These are phyloP conservation scores for Sternarchorhynchus goeldii DNA, from an alignment of 2,797 vertebrate genomes.

Conservation along the genomic window DNA sequence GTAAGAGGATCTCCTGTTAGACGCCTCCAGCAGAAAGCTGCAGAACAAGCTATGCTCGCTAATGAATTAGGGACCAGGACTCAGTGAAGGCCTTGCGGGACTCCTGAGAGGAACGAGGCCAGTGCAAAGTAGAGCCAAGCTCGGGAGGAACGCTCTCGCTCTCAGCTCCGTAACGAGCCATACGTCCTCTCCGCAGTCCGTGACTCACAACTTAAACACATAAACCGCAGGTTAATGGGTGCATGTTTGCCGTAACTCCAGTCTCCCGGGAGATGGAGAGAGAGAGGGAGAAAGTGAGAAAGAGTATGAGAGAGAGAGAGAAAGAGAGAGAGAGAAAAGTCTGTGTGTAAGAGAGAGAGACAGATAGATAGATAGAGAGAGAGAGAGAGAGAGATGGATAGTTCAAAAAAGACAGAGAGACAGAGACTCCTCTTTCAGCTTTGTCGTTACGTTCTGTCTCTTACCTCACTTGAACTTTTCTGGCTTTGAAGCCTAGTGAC, in stretches of 20 bases:
- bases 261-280: background rate
- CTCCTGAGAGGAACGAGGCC: conserved; percentile 67
- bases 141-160: conserved; percentile 71
- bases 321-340: background rate
- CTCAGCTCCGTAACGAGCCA: conserved; percentile 51
- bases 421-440: background rate
- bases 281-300: background rate
- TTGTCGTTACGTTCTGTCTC: background rate
- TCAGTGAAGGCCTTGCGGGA: conserved; percentile 69
- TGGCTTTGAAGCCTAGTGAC: background rate
- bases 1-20: conserved; percentile 33
- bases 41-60: conserved; percentile 54
- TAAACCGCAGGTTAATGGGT: conserved; percentile 55
- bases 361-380: background rate
- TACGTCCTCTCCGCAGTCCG: conserved; percentile 62
- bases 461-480: background rate
- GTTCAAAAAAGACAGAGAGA: background rate
- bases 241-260: conserved; percentile 43
- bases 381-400: background rate
- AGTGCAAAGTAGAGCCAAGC: conserved; percentile 64
- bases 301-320: background rate
- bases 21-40: conserved; percentile 45
- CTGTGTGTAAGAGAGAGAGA: background rate
- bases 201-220: conserved; percentile 60
- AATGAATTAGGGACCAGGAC: conserved; percentile 69